These are phyloP conservation scores for Bombylius discolor DNA, from an alignment of 2,888 invertebrate genomes.

Conservation along the genomic window DNA sequence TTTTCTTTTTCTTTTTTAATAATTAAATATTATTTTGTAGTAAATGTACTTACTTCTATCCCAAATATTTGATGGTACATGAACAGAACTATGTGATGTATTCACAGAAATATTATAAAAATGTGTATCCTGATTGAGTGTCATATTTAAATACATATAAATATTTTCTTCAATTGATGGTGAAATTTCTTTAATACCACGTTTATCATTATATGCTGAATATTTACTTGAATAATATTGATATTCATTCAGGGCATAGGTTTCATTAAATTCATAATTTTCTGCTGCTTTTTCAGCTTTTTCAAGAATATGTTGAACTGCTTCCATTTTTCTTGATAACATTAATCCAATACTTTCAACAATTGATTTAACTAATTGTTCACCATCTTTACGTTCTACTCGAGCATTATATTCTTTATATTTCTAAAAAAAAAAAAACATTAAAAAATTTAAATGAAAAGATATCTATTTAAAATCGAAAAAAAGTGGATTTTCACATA, in stretches of 20 bases:
- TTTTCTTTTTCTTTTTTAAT: not conserved
- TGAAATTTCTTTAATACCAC: conserved; percentile 23
- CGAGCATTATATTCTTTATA: conserved; percentile 66
- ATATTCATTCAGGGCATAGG: conserved; percentile 24
- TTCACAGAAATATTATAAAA: conserved; percentile 76
- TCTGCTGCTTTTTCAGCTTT: conserved; percentile 58
- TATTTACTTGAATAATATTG: conserved; percentile 73
- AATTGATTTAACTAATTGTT: conserved; percentile 63
- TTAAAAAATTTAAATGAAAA: too few relatives aligned
- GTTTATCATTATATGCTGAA: conserved; percentile 40
- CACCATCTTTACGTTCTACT: conserved; percentile 68
- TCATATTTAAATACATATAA: conserved; percentile 42
- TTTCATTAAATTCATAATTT: conserved; percentile 42
- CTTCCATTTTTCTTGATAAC: conserved; percentile 78
- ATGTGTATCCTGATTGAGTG: conserved; percentile 59
- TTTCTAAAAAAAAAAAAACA: conserved; percentile 41
- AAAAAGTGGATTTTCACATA: conserved; percentile 35
- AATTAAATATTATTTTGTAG: not conserved
- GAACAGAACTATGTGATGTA: conserved; percentile 70
- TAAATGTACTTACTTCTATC: conserved; percentile 49
- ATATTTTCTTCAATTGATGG: conserved; percentile 25
- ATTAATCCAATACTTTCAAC: conserved; percentile 70
- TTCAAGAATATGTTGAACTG: conserved; percentile 70
- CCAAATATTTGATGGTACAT: conserved; percentile 88
- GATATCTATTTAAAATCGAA: not conserved